Evolutionary conservation across 2,888 invertebrate genomes (phyloP).

Genomic region (Heliconius ethilla): DNA sequence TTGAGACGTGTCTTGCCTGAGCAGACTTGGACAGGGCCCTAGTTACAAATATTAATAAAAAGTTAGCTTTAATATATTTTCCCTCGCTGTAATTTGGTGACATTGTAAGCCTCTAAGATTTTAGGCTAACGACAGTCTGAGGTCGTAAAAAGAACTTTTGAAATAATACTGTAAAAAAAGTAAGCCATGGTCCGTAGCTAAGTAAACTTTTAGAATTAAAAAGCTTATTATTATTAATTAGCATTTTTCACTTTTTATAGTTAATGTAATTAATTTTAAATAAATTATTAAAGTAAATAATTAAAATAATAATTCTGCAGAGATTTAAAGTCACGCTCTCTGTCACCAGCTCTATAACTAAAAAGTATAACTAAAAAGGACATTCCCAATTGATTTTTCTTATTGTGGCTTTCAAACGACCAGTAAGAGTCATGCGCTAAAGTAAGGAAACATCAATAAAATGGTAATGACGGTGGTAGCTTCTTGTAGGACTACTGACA

Average conservation of each 20-base stretch:
- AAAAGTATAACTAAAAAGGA: too few relatives aligned
- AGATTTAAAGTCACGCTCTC: not conserved
- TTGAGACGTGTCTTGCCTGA: slow-evolving; percentile 1
- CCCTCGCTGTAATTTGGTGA: not conserved
- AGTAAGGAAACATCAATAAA: too few relatives aligned
- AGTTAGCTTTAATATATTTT: slow-evolving; percentile 18
- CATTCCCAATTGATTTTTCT: too few relatives aligned
- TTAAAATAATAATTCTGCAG: not conserved
- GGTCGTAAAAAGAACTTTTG: slow-evolving; percentile 5
- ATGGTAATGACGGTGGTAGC: too few relatives aligned
- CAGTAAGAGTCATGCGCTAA: too few relatives aligned
- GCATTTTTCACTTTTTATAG: not conserved
- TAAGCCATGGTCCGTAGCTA: not conserved
- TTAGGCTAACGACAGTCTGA: slow-evolving; percentile 18
- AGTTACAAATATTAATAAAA: slow-evolving; percentile 12
- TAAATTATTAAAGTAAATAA: too few relatives aligned
- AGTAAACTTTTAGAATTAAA: not conserved
- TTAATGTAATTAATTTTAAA: too few relatives aligned
- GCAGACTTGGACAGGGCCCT: not conserved
- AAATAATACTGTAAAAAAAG: not conserved
- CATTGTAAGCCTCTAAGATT: slow-evolving; percentile 1
- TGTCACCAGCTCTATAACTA: not conserved
- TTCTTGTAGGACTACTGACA: too few relatives aligned
- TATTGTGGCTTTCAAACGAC: too few relatives aligned
- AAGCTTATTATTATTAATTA: not conserved